Percentiles rank a stretch among this genome's conserved stretches.
phyloP scores from a whole-genome alignment of 2,888 invertebrate species.

The Podabrus alpinus region DNA sequence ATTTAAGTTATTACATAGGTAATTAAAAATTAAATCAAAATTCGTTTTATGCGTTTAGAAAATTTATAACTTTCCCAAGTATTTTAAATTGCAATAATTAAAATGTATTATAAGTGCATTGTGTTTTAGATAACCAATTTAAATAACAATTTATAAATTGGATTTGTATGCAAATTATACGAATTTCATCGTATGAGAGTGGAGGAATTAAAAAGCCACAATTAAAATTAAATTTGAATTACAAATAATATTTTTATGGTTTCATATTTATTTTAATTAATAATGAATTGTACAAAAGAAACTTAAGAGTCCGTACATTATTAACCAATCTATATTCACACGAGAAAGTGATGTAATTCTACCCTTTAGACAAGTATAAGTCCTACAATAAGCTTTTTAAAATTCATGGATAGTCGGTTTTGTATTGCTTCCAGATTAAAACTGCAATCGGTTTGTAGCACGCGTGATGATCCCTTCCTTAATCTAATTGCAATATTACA shows the following conservation, averaged over 20 bases:
- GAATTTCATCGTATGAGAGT: background rate
- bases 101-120: background rate
- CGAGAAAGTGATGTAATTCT: conserved; percentile 23
- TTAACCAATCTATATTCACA: conserved; percentile 19
- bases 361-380: conserved; percentile 18
- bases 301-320: background rate
- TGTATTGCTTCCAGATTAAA: conserved; percentile 31
- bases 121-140: background rate
- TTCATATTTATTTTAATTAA: background rate
- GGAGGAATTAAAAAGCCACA: background rate
- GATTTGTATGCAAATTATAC: background rate
- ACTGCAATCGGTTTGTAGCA: conserved; percentile 39
- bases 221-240: background rate
- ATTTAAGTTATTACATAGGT: background rate
- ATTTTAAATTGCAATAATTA: background rate
- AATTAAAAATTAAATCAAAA: background rate
- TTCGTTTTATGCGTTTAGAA: background rate
- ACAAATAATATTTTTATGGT: background rate
- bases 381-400: conserved; percentile 28
- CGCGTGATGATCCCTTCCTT: conserved; percentile 41
- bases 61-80: background rate
- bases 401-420: conserved; percentile 34
- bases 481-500: conserved; percentile 52
- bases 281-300: background rate
- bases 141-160: background rate